Conservation (phyloP, 2,888 invertebrate species). For the Tiliacea aurago region DNA sequence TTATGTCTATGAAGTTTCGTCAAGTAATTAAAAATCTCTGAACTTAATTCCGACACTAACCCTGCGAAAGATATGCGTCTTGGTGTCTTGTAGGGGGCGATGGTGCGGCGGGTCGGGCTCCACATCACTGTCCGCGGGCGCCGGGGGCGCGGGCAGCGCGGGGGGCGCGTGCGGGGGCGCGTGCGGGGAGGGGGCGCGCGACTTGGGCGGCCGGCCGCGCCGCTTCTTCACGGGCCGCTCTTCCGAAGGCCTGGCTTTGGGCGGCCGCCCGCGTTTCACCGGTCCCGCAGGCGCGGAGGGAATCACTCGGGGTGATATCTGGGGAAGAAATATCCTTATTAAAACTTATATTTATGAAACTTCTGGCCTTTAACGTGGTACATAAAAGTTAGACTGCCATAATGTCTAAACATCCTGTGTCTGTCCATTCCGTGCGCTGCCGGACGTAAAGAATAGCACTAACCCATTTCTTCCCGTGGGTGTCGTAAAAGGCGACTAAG, state of each 20-base stretch:
- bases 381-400: background rate
- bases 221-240: slow-evolving; percentile 84
- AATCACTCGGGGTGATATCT: slow-evolving; percentile 77
- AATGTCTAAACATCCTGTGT: background rate
- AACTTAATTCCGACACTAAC: slow-evolving; percentile 63
- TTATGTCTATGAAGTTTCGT: background rate
- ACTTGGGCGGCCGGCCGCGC: slow-evolving; percentile 85
- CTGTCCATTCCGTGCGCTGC: no score
- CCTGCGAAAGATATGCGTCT: slow-evolving; percentile 86
- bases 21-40: background rate
- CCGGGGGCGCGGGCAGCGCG: slow-evolving; percentile 64
- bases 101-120: slow-evolving; percentile 79
- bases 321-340: slow-evolving; percentile 34
- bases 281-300: slow-evolving; percentile 61
- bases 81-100: slow-evolving; percentile 79
- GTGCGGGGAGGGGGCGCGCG: slow-evolving; percentile 66
- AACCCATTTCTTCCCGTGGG: no score
- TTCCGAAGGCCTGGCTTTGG: slow-evolving; percentile 82
- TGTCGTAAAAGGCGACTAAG: no score
- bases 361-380: background rate
- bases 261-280: slow-evolving; percentile 89
- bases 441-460: no score
- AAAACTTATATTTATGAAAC: background rate
- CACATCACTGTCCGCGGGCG: slow-evolving; percentile 74
- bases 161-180: slow-evolving; percentile 68